A percentile compares a stretch with the other conserved stretches of the same genome.
phyloP scores from a whole-genome alignment of 2,797 vertebrate species.

The Pantherophis alleghaniensis region DNA sequence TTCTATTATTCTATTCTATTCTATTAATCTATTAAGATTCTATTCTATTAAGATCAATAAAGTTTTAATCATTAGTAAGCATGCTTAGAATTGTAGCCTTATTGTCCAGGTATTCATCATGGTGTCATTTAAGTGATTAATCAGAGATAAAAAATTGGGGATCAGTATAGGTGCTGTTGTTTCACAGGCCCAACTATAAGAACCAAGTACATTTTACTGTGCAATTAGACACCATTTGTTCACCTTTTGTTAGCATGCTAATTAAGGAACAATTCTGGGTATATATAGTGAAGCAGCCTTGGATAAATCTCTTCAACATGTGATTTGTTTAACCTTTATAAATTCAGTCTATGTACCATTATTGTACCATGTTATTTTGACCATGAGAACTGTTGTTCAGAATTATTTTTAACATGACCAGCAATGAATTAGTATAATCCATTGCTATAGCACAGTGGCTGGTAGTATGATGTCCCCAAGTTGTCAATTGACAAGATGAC shows the following conservation, averaged over 20 bases:
- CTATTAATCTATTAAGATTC: no score
- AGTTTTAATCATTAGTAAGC: background rate
- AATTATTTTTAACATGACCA: background rate
- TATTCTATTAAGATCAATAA: background rate
- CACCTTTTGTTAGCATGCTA: background rate
- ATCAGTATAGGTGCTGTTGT: background rate
- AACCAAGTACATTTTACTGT: background rate
- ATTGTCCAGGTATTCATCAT: background rate
- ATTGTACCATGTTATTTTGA: background rate
- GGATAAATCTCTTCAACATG: background rate
- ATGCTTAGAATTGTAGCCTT: background rate
- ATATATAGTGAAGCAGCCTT: background rate
- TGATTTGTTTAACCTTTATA: background rate
- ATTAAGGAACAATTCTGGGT: background rate
- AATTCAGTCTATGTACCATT: background rate
- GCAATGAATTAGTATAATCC: background rate
- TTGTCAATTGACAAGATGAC: background rate
- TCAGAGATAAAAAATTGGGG: background rate
- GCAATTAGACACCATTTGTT: background rate
- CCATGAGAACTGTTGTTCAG: background rate
- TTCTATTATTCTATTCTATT: no score
- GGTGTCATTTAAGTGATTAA: background rate
- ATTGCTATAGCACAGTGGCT: background rate
- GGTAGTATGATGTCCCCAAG: background rate
- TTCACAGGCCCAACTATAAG: background rate